Conservation (phyloP, 2,888 invertebrate species). For the Nipponacmea schrenckii region DNA sequence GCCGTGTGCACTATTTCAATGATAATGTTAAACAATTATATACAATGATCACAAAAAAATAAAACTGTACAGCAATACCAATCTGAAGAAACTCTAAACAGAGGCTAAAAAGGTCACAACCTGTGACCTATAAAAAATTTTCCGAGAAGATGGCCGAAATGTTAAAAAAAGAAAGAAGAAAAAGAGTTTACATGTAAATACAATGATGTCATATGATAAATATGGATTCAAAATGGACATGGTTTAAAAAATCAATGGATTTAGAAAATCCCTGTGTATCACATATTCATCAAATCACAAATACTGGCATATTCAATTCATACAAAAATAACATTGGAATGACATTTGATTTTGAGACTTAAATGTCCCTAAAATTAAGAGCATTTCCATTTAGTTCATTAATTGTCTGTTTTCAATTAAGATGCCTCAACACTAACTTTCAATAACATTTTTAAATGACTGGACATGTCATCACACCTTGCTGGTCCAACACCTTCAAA, state of each 20-base stretch:
- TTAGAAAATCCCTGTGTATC: slow-evolving; percentile 33
- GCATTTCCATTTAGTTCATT: slow-evolving; percentile 9
- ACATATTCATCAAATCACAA: slow-evolving; percentile 33
- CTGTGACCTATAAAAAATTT: background rate
- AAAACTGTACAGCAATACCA: background rate
- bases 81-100: background rate
- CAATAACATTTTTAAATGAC: slow-evolving; percentile 62
- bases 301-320: slow-evolving; percentile 30
- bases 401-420: slow-evolving; percentile 11
- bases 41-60: slow-evolving; percentile 4
- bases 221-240: slow-evolving; percentile 26
- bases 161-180: background rate
- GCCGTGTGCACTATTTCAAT: slow-evolving; percentile 2
- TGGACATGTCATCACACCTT: slow-evolving; percentile 54
- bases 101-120: background rate
- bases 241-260: slow-evolving; percentile 38
- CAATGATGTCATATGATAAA: background rate
- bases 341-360: slow-evolving; percentile 28
- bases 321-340: slow-evolving; percentile 42
- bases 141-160: background rate
- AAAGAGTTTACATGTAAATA: background rate
- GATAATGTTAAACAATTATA: background rate
- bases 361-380: background rate
- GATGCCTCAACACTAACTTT: slow-evolving; percentile 55
- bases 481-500: slow-evolving; percentile 22